Evolutionary conservation across 1,140 invertebrate species (phyloP).

Genomic region (Drosophila lini): DNA sequence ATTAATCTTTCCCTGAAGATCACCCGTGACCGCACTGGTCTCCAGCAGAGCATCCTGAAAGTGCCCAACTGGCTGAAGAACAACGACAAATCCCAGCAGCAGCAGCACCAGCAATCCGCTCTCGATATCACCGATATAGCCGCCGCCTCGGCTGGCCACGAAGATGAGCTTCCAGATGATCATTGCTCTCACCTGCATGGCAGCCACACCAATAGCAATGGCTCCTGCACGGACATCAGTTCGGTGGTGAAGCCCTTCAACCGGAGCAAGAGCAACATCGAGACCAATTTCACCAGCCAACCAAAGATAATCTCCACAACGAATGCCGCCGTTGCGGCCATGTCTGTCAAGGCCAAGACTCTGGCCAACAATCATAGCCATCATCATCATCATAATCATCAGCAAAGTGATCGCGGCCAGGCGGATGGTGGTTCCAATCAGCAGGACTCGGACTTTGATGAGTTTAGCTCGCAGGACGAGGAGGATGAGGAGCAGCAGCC

Average conservation of each 20-base stretch:
- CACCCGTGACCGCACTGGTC: conserved; percentile 94
- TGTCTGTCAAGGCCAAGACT: conserved; percentile 56
- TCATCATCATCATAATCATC: conserved; percentile 4
- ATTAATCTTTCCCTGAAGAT: conserved; percentile 85
- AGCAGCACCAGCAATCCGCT: conserved; percentile 42
- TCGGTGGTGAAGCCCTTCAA: conserved; percentile 64
- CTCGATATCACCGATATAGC: conserved; percentile 76
- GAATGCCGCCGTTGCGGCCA: conserved; percentile 39
- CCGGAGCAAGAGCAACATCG: conserved; percentile 83
- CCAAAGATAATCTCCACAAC: conserved; percentile 77
- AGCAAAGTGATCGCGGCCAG: conserved; percentile 88
- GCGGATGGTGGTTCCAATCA: conserved; percentile 93
- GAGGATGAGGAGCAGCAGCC: conserved; percentile 84
- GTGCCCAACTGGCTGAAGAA: conserved; percentile 92
- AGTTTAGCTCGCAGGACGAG: conserved; percentile 90
- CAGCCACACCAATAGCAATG: conserved; percentile 47
- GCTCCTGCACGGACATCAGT: conserved; percentile 69
- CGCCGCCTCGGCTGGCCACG: conserved; percentile 35
- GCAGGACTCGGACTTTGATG: conserved; percentile 92
- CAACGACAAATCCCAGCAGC: conserved; percentile 85
- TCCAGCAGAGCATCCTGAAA: conserved; percentile 94
- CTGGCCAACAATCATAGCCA: conserved; percentile 23
- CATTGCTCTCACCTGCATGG: conserved; percentile 53
- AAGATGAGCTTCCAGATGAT: conserved; percentile 38
- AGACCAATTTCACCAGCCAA: conserved; percentile 75